Evolutionary conservation across 2,888 invertebrate genomes (phyloP).

Genomic region (Leptinotarsa tumamoca): DNA sequence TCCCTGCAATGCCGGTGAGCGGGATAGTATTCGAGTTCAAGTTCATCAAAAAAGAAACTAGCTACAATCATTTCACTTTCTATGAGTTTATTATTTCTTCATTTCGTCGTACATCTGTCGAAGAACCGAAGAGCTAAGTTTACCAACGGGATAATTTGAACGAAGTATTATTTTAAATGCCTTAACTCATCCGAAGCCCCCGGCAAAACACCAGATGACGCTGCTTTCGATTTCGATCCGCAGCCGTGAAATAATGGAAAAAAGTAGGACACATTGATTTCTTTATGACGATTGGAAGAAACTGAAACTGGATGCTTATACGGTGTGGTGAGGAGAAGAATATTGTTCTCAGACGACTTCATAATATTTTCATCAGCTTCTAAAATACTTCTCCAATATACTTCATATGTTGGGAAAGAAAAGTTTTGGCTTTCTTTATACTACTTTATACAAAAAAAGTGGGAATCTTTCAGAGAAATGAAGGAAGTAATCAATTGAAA

Average conservation of each 20-base stretch:
- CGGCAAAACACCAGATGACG: slow-evolving; percentile 43
- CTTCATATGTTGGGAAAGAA: too few relatives aligned
- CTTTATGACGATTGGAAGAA: slow-evolving; percentile 15
- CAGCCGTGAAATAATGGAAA: slow-evolving; percentile 22
- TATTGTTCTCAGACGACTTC: too few relatives aligned
- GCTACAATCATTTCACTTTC: slow-evolving; percentile 21
- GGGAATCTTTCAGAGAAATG: too few relatives aligned
- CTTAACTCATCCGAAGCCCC: slow-evolving; percentile 23
- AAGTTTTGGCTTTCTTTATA: too few relatives aligned
- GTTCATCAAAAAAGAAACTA: slow-evolving; percentile 19
- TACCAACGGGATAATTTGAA: slow-evolving; percentile 17
- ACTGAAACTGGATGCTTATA: not conserved
- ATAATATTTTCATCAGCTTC: too few relatives aligned
- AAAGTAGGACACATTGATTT: slow-evolving; percentile 31
- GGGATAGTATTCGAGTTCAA: not conserved
- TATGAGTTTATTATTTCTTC: slow-evolving; percentile 13
- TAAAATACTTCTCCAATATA: too few relatives aligned
- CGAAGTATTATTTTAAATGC: slow-evolving; percentile 9
- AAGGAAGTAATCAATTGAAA: too few relatives aligned
- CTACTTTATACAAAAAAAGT: too few relatives aligned
- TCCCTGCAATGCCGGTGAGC: not conserved
- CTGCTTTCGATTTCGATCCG: slow-evolving; percentile 43
- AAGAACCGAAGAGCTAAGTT: not conserved
- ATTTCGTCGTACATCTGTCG: slow-evolving; percentile 22
- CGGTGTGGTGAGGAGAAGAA: not conserved